Conservation (phyloP, 2,797 vertebrate genomes). For the Sitta carolinensis region DNA sequence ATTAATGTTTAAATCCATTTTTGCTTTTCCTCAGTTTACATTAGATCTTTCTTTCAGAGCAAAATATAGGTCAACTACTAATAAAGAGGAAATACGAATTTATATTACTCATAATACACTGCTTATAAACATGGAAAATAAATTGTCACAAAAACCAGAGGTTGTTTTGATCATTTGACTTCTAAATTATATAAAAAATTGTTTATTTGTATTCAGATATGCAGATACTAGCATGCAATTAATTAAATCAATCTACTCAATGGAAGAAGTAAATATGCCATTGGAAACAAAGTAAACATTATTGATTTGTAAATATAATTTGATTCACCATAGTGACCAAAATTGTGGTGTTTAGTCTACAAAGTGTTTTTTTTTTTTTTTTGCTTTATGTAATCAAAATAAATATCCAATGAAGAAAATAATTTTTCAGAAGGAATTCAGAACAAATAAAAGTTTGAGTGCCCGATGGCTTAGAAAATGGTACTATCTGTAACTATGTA, state of each 20-base stretch:
- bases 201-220: not conserved
- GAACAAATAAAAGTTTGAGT: not conserved
- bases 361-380: not conserved
- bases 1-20: not conserved
- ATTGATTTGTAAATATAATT: not conserved
- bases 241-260: not conserved
- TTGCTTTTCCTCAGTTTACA: not conserved
- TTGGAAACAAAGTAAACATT: not conserved
- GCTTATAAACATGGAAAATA: not conserved
- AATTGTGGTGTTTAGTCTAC: not conserved
- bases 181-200: not conserved
- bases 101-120: not conserved
- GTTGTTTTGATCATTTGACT: not conserved
- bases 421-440: not conserved
- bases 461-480: not conserved
- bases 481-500: accelerated
- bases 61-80: not conserved
- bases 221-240: not conserved
- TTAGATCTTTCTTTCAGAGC: not conserved
- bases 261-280: not conserved
- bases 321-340: not conserved
- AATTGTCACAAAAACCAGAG: not conserved
- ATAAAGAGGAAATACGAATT: not conserved
- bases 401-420: not conserved
- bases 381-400: not conserved